Conservation (phyloP, 1,140 invertebrate species). For the Drosophila melanica region DNA sequence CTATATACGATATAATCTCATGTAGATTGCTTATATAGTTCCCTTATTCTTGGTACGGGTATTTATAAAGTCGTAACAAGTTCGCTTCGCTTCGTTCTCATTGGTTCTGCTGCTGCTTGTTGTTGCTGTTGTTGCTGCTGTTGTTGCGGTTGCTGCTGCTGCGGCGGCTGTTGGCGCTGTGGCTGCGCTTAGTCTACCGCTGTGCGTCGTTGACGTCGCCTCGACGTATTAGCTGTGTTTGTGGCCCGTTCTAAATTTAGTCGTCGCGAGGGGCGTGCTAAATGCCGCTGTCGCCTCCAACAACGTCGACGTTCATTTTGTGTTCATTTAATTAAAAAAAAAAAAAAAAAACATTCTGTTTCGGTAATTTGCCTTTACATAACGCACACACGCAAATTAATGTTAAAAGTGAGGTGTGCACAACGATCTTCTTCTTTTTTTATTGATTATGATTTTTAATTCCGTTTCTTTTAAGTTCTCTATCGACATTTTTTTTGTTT, state of each 20-base stretch:
- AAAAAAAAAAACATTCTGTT: constrained; percentile 57
- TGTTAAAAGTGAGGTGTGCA: constrained; percentile 30
- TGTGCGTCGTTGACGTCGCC: constrained; percentile 60
- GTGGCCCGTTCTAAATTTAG: constrained; percentile 69
- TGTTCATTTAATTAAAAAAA: constrained; percentile 53
- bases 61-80: constrained; percentile 12
- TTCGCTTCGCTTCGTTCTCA: constrained; percentile 1
- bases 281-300: constrained; percentile 54
- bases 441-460: too few species aligned
- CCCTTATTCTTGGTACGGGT: not conserved
- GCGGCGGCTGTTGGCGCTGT: not conserved
- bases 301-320: constrained; percentile 29
- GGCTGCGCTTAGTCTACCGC: constrained; percentile 62
- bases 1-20: too few species aligned
- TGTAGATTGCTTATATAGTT: too few species aligned
- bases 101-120: constrained; percentile 19
- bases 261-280: constrained; percentile 57
- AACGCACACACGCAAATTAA: constrained; percentile 42
- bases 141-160: constrained; percentile 5
- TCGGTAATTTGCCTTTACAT: constrained; percentile 63
- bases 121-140: constrained; percentile 19
- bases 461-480: not conserved
- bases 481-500: not conserved
- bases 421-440: too few species aligned
- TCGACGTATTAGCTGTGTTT: constrained; percentile 33